Evolutionary conservation across 2,888 invertebrate genomes (phyloP), one percentile per base, ranked within the genome.

Genomic region (Euclidia mi): DNA sequence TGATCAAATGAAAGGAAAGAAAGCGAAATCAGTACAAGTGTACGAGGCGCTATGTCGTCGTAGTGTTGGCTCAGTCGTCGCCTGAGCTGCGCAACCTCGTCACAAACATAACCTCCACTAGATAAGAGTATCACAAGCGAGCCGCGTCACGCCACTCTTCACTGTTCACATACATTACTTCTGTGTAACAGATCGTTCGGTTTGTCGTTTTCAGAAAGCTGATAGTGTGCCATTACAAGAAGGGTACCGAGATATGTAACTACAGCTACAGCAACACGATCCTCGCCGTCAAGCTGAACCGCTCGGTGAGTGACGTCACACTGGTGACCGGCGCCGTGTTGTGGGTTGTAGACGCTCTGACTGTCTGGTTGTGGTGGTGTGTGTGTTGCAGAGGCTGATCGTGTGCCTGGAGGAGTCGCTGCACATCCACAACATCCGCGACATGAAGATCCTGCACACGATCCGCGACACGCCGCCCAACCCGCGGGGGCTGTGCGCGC

Each of bases 381-480:
- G 6, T 32, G 4, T 46, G 42, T 73, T 82, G 41, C 95, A 98
- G 98, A 96, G 99, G 83, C 95, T 99, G 88, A 97, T 99, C 71
- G 99, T 99, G 72, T 99, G 99, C 90, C 95, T 99, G 81, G 99
- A 99, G 93, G 99, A 99, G 90, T 98, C 98, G 77, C 95, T 99
- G 73, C 99, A 99, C 92, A 99, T 99, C 87, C 99, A 99, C 95
- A 99, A 99, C 94, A 99, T 99, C 82, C 97, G 98, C 78, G 99
- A 99, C 90, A 99, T 99, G 99, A 98, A 98, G 95, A 98, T 99
- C 70, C 95, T 99, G 83, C 99, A 99, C 94, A 99, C 99, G 58
- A 99, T 99, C 87, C 96, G 99, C 79, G 99, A 99, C 91, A 99
- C 99, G 62, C 99, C 99, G 64, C 97, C 98, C 61, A 99, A 99